Base-by-base conservation (phyloP, 2,113 vertebrate species). In the Chloropsis hardwickii region DNA sequence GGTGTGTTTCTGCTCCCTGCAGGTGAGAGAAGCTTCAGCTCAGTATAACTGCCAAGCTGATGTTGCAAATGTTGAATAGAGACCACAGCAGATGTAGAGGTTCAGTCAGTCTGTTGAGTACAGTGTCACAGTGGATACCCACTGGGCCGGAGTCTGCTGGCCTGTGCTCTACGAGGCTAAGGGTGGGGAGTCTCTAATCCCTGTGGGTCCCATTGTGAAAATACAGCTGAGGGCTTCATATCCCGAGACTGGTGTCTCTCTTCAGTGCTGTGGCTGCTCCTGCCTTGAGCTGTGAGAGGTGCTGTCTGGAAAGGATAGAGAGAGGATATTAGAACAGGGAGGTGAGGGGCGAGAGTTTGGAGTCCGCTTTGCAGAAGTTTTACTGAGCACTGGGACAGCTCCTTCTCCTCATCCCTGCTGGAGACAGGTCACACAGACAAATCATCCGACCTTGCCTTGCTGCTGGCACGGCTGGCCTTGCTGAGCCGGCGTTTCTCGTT, bases 401-500 rank as follows among this genome's bases (percentile, higher is more conserved):
- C 16, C 84, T 79, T 81, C 66, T 90, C 48, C 64, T 81, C 45
- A 3, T 29, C 21, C 29, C 40, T 42, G 21, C 20, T 17, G 50
- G 77, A 37, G 40, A 13, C 39, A 33, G 37, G 42, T 98, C 98
- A 99, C 86, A 99, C 99, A 0, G 99, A 98, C 73, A 99, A 92
- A 87, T 99, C 99, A 23, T 99, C 98, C 2, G 98, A 98, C 67
- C 99, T 98, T 2, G 98, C 98, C 78, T 99, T 98, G 96, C 98
- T 99, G 96, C 98, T 99, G 95, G 97, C 94, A 1, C 98, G 97
- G 39, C 99, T 99, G 93, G 98, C 97, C 96, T 99, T 99, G 98
- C 99, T 99, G 56, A 98, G 83, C 48, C 99, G 98, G 1, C 98
- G 98, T 64, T 99, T 99, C 96, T 99, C 99, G 10, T 90, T 98